These are phyloP conservation scores for Nemotelus pantherinus DNA, from an alignment of 2,888 invertebrate genomes.

Conservation along the genomic window DNA sequence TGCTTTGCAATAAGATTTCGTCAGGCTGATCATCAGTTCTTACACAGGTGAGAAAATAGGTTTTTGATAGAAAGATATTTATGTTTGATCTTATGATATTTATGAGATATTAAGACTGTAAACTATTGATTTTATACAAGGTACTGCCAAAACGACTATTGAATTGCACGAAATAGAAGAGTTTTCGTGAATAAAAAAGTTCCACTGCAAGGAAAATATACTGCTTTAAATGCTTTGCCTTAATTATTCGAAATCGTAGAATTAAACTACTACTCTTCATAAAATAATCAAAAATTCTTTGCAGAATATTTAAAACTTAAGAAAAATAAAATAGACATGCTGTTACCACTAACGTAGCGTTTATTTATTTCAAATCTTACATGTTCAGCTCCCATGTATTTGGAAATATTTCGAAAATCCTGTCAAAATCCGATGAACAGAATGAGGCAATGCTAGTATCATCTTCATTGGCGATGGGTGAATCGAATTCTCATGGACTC, in stretches of 20 bases:
- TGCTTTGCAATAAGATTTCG: slow-evolving; percentile 94
- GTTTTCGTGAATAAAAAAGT: no score
- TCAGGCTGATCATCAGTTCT: slow-evolving; percentile 87
- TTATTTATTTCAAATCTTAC: slow-evolving; percentile 2
- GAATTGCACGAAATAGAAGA: no score
- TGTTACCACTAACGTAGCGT: background rate
- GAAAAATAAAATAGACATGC: background rate
- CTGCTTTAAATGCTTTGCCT: no score
- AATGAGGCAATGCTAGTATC: slow-evolving; percentile 66
- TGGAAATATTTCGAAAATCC: slow-evolving; percentile 93
- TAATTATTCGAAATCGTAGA: background rate
- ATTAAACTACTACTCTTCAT: background rate
- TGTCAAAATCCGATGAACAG: slow-evolving; percentile 89
- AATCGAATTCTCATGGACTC: slow-evolving; percentile 58
- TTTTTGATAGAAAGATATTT: no score
- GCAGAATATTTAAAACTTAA: background rate
- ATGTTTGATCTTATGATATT: no score
- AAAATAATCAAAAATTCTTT: no score
- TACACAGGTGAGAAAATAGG: slow-evolving; percentile 71
- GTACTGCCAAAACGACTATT: no score
- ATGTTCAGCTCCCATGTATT: slow-evolving; percentile 83
- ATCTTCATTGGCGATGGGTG: slow-evolving; percentile 57
- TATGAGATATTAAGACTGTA: no score
- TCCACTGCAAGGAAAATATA: no score
- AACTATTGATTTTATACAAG: no score